A percentile compares a stretch with the other conserved stretches of the same genome.
phyloP scores from a whole-genome alignment of 2,797 vertebrate species.

The Erethizon dorsatum region DNA sequence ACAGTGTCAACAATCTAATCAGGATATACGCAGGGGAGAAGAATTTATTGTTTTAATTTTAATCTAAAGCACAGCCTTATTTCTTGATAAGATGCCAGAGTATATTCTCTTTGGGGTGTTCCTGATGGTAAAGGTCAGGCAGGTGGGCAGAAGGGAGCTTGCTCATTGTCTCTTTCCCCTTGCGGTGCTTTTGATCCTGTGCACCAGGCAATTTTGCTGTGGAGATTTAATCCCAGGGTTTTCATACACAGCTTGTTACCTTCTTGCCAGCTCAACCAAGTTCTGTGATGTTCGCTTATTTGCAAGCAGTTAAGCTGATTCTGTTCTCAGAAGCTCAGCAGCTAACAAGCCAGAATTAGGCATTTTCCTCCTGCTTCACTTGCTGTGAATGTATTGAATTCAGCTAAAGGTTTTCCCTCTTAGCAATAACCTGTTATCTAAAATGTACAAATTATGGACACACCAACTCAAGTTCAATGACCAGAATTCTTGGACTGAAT shows the following conservation, averaged over 20 bases:
- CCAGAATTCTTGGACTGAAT: slow-evolving; percentile 13
- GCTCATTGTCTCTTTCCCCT: slow-evolving; percentile 72
- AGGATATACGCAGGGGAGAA: slow-evolving; percentile 62
- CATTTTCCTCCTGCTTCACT: slow-evolving; percentile 76
- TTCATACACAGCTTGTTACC: slow-evolving; percentile 87
- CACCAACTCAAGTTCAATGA: slow-evolving; percentile 53
- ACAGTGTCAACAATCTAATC: slow-evolving; percentile 81
- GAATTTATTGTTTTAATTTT: slow-evolving; percentile 86
- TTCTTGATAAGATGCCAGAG: slow-evolving; percentile 76
- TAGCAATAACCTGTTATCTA: slow-evolving; percentile 61
- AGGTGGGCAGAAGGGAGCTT: neutral
- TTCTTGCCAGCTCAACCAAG: slow-evolving; percentile 81
- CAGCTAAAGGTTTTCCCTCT: slow-evolving; percentile 68
- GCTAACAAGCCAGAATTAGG: slow-evolving; percentile 79
- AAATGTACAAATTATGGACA: slow-evolving; percentile 63
- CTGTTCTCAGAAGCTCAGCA: slow-evolving; percentile 79
- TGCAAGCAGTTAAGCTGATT: slow-evolving; percentile 86
- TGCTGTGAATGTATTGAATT: slow-evolving; percentile 75
- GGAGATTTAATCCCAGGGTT: slow-evolving; percentile 87
- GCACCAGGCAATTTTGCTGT: slow-evolving; percentile 83
- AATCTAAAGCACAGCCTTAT: slow-evolving; percentile 74
- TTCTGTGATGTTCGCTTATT: slow-evolving; percentile 82
- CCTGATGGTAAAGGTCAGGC: slow-evolving; percentile 48
- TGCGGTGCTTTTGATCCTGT: slow-evolving; percentile 76
- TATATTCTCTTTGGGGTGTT: slow-evolving; percentile 18